These are phyloP conservation scores for Tauraco hartlaubi DNA, from an alignment of 2,797 vertebrate genomes.

Conservation along the genomic window DNA sequence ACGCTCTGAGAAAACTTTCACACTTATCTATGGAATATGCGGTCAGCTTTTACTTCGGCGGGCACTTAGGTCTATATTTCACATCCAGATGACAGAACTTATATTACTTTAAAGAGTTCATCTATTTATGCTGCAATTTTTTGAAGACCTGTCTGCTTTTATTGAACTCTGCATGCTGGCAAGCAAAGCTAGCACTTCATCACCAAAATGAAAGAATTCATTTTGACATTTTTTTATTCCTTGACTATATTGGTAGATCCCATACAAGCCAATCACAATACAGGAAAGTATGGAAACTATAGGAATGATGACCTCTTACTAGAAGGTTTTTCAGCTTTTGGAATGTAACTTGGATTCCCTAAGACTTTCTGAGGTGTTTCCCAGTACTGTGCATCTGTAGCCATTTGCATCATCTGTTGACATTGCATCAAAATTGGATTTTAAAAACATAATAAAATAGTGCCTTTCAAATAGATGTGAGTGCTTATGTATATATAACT, in stretches of 20 bases:
- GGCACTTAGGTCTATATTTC: conserved; percentile 68
- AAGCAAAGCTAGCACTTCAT: conserved; percentile 72
- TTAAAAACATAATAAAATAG: neutral
- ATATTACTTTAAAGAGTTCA: conserved; percentile 82
- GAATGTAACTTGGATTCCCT: neutral
- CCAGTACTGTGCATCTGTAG: neutral
- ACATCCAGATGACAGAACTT: conserved; percentile 76
- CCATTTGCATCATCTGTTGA: neutral
- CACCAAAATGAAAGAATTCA: conserved; percentile 76
- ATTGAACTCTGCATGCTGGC: conserved; percentile 71
- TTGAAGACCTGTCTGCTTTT: conserved; percentile 79
- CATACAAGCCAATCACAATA: neutral
- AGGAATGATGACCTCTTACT: neutral
- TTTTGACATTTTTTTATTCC: conserved; percentile 65
- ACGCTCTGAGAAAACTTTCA: conserved; percentile 31
- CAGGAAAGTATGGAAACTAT: neutral
- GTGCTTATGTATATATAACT: neutral
- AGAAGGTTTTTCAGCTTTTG: neutral
- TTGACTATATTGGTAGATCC: neutral
- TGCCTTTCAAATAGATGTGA: neutral
- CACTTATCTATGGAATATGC: neutral
- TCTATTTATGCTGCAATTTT: conserved; percentile 81
- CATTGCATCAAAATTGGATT: neutral
- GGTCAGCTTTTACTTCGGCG: conserved; percentile 7
- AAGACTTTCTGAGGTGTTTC: neutral